A percentile compares a stretch with the other conserved stretches of the same genome.
phyloP scores from a whole-genome alignment of 2,888 invertebrate species.

The Gasteruption jaculator region DNA sequence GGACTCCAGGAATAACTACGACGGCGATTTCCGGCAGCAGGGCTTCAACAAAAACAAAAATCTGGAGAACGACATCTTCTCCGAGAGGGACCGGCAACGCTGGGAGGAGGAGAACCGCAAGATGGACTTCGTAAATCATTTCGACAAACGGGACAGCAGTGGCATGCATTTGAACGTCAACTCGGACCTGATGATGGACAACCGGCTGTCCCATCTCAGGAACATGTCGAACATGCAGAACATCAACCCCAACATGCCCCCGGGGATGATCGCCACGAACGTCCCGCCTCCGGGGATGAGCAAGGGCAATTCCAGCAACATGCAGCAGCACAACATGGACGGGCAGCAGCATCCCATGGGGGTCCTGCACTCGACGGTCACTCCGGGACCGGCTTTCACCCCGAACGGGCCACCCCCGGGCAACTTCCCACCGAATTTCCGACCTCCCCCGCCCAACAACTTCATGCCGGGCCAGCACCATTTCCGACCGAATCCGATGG shows the following conservation, averaged over 20 bases:
- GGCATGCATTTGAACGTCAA: no score
- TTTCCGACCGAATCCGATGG: slow-evolving; percentile 40
- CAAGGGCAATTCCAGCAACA: slow-evolving; percentile 29
- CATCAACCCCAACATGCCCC: slow-evolving; percentile 41
- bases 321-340: slow-evolving; percentile 28
- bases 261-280: slow-evolving; percentile 32
- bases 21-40: slow-evolving; percentile 37
- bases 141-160: slow-evolving; percentile 38
- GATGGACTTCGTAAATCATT: slow-evolving; percentile 28
- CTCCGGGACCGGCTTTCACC: slow-evolving; percentile 40
- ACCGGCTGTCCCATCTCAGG: slow-evolving; percentile 26
- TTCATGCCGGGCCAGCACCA: slow-evolving; percentile 41
- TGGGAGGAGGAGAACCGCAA: slow-evolving; percentile 41
- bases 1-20: slow-evolving; percentile 32
- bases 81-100: slow-evolving; percentile 31
- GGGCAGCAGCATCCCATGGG: slow-evolving; percentile 36
- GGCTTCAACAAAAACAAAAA: slow-evolving; percentile 26
- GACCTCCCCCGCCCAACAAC: slow-evolving; percentile 41
- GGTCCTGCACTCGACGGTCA: slow-evolving; percentile 39
- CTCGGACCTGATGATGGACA: slow-evolving; percentile 27
- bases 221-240: slow-evolving; percentile 40
- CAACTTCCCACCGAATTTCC: slow-evolving; percentile 35
- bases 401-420: slow-evolving; percentile 41
- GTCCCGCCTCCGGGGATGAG: slow-evolving; percentile 35
- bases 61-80: slow-evolving; percentile 26